Evolutionary conservation across 1,140 invertebrate genomes (phyloP), one percentile per base, ranked within the genome.

Genomic region (Frieseomelitta varia): DNA sequence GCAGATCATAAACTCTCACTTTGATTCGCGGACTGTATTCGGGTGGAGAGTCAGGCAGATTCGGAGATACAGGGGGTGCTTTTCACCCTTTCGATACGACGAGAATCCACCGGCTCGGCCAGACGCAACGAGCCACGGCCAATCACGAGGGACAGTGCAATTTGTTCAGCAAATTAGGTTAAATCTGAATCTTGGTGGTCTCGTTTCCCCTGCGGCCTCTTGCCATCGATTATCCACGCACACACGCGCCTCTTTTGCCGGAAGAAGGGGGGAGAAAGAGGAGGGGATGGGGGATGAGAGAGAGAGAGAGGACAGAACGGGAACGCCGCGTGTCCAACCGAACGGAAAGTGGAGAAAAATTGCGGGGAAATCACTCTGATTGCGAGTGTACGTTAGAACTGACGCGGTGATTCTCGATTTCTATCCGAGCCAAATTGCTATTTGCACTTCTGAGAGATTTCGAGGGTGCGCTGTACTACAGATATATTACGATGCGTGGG

Each of bases 81-180:
- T n/a, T 15, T 30, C 75, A 24, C 75, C 53, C 61, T 47, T 58
- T 55, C 51, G 19, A 17, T n/a, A 14, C 14, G 19, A n/a, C 55
- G 63, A 47, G 39, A 47, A 17, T 39, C 65, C 10, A 34, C 55
- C 15, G 39, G 39, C 39, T 51, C 17, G 14, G 12, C 61, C 15
- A 53, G 27, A 82, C 17, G 47, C 24, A 27, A 24, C 24, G 27
- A 51, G 19, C 24, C 69, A 58, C 53, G 78, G 81, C 80, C 85
- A 89, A 89, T 89, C 87, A 69, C 53, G 58, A 55, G 78, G 68
- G 56, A 81, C 74, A 80, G 87, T 82, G 65, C 74, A 84, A 83
- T 72, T 89, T 69, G 81, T 89, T 86, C 77, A 67, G 75, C 58
- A 88, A 90, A 90, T 90, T 87, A 78, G 82, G 79, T 87, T 89